A percentile compares a stretch with the other conserved stretches of the same genome.
phyloP scores from a whole-genome alignment of 2,888 invertebrate species.

The Apamea crenata region DNA sequence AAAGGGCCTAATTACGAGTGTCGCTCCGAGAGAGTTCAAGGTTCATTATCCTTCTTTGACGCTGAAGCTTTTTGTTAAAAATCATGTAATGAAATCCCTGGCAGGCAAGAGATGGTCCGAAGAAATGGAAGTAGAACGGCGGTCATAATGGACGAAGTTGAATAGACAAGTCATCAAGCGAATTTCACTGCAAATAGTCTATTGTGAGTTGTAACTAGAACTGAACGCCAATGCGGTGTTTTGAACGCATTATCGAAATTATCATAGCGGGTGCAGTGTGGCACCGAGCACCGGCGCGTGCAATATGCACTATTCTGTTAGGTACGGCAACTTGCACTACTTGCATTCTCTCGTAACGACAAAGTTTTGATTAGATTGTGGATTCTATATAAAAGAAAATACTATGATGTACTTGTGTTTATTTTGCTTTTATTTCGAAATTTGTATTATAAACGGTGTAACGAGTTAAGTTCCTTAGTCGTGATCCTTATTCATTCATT shows the following conservation, averaged over 20 bases:
- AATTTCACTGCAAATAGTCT: slow-evolving; percentile 67
- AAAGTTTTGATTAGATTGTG: slow-evolving; percentile 49
- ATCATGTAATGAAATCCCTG: slow-evolving; percentile 39
- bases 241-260: slow-evolving; percentile 74
- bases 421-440: slow-evolving; percentile 8
- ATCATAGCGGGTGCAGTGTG: slow-evolving; percentile 72
- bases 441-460: slow-evolving; percentile 15
- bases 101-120: slow-evolving; percentile 5
- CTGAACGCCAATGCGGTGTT: slow-evolving; percentile 69
- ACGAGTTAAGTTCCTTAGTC: slow-evolving; percentile 53
- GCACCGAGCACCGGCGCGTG: slow-evolving; percentile 66
- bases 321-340: slow-evolving; percentile 35
- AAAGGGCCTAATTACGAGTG: slow-evolving; percentile 81
- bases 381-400: slow-evolving; percentile 10
- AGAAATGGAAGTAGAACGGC: slow-evolving; percentile 38
- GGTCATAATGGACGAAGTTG: slow-evolving; percentile 34
- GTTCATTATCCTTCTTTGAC: slow-evolving; percentile 71
- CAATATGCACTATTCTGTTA: slow-evolving; percentile 34
- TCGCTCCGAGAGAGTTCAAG: slow-evolving; percentile 72
- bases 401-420: not conserved
- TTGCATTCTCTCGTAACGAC: slow-evolving; percentile 42
- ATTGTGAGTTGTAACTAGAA: slow-evolving; percentile 72
- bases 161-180: slow-evolving; percentile 42
- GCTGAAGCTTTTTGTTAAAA: slow-evolving; percentile 68
- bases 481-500: slow-evolving; percentile 66